Percentiles rank a stretch among this genome's conserved stretches.
Evolutionary conservation across 2,888 invertebrate genomes (phyloP).

Genomic region (Operophtera brumata): DNA sequence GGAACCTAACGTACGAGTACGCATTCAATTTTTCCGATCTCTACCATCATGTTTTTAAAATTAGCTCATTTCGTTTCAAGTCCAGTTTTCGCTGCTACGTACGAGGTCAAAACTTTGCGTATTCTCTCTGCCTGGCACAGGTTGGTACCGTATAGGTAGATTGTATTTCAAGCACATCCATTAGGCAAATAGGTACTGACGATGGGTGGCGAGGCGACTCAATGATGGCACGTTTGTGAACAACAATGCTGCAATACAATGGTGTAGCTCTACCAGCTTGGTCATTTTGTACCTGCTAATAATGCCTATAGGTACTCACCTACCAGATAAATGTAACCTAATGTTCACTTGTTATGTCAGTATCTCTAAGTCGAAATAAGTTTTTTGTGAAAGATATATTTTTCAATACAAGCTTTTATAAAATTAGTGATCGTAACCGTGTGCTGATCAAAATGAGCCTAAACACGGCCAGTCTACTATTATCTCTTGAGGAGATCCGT

Average conservation of each 20-base stretch:
- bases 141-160: constrained; percentile 6
- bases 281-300: constrained; percentile 16
- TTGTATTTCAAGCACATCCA: constrained; percentile 12
- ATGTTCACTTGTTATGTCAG: neutral
- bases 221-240: constrained; percentile 22
- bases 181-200: constrained; percentile 9
- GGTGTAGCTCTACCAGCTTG: neutral
- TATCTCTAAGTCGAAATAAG: neutral
- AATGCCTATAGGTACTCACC: neutral
- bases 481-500: too few species aligned
- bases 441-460: too few species aligned
- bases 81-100: neutral
- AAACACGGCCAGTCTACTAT: too few species aligned
- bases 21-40: neutral
- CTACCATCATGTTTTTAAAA: neutral
- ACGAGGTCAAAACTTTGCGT: neutral
- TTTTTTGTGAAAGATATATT: too few species aligned
- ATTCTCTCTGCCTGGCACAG: constrained; percentile 4
- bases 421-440: too few species aligned
- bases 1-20: neutral
- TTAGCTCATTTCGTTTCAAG: neutral
- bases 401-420: too few species aligned
- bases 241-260: constrained; percentile 27
- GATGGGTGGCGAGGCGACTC: constrained; percentile 22
- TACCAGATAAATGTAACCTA: neutral